Evolutionary conservation across 2,797 vertebrate species (phyloP), one percentile per base, ranked within the genome.

Genomic region (Propithecus deckenii): DNA sequence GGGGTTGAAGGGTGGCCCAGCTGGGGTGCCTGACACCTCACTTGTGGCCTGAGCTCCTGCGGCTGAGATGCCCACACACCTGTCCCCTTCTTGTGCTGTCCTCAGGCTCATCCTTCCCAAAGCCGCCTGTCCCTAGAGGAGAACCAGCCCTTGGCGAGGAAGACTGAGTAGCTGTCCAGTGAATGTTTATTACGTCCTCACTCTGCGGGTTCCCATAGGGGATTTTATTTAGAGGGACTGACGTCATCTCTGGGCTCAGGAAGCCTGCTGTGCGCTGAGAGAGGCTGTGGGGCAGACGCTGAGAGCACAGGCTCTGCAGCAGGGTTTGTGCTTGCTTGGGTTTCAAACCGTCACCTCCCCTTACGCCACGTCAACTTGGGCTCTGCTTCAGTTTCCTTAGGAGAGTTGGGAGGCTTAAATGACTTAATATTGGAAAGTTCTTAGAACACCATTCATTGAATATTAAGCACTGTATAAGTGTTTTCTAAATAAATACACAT

Each of bases 171-270:
- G 4, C 18, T 15, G 20, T 41, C 25, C 48, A 1, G n/a, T 3
- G 43, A 25, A 5, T 35, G 14, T 38, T 81, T n/a, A 7, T 12
- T 17, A 7, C 63, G 9, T 15, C 22, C 22, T 57, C 52, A 1
- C n/a, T 57, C 28, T 20, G n/a, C 87, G 10, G 1, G 61, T 28
- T 72, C 41, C 50, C 74, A 15, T 8, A 1, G 6, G 50, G 23
- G n/a, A 10, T 30, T 55, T 59, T 41, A 20, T 23, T 25, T 18
- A 50, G 9, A 38, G 59, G 63, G 22, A 35, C 72, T 18, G 57
- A 5, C 2, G 2, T 1, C 5, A 0, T 30, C 74, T 2, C 25
- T 9, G 55, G 74, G 41, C 61, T 59, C 18, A 11, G 0, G 38
- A 30, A 78, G 4, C 4, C 38, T 50, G 4, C 17, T 0, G 3